Conservation (phyloP, 2,797 vertebrate genomes). For the Cirrhinus molitorella region DNA sequence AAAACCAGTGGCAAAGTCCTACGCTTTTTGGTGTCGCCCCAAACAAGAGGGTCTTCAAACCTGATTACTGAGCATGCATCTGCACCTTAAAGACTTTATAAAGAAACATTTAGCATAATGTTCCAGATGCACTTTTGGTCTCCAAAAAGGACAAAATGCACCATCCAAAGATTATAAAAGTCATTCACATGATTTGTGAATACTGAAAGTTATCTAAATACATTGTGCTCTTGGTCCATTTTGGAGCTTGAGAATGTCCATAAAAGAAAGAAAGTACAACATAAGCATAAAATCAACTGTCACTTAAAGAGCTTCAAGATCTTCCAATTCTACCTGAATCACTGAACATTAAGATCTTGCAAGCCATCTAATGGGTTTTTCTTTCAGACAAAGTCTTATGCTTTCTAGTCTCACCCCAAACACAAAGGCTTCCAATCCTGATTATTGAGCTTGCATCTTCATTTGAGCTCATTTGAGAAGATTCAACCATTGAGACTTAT, state of each 20-base stretch:
- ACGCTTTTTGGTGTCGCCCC: background rate
- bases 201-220: background rate
- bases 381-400: too few relatives aligned
- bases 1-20: conserved; percentile 21
- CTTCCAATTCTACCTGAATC: background rate
- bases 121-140: background rate
- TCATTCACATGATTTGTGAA: background rate
- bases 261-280: background rate
- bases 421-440: background rate
- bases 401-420: background rate
- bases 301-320: background rate
- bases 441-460: too few relatives aligned
- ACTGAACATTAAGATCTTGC: background rate
- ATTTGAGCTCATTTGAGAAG: background rate
- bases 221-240: background rate
- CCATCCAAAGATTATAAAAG: background rate
- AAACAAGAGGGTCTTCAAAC: background rate
- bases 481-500: background rate
- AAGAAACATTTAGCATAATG: background rate
- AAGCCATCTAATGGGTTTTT: background rate
- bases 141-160: background rate
- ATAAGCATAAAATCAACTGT: background rate
- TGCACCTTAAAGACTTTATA: background rate
- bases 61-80: background rate
- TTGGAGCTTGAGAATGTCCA: background rate